Conservation (phyloP, 2,113 vertebrate genomes). For the Nannospalax galili region DNA sequence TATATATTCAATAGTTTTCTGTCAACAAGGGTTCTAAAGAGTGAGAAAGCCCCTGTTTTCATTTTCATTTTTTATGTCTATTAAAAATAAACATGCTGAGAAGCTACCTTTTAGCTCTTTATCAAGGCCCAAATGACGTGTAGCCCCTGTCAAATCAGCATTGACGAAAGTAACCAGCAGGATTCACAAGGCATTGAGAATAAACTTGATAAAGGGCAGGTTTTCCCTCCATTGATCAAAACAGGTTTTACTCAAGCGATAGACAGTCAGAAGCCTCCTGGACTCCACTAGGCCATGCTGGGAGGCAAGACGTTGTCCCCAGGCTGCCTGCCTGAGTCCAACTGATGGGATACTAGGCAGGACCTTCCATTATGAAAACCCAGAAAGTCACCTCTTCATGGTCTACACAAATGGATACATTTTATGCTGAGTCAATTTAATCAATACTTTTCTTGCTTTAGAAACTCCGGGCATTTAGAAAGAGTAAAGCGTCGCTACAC, state of each 20-base stretch:
- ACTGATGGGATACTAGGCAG: neutral
- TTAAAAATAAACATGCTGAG: constrained; percentile 87
- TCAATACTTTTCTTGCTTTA: constrained; percentile 65
- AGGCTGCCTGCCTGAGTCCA: neutral
- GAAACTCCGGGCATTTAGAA: constrained; percentile 57
- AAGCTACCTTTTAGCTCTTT: constrained; percentile 74
- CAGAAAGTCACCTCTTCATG: neutral
- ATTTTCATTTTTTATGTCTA: constrained; percentile 84
- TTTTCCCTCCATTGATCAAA: constrained; percentile 74
- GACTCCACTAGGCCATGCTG: neutral
- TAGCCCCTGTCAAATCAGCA: constrained; percentile 67
- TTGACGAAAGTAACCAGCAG: constrained; percentile 67
- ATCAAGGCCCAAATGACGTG: constrained; percentile 74
- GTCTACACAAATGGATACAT: neutral
- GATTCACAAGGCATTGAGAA: constrained; percentile 73
- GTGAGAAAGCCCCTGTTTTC: constrained; percentile 58
- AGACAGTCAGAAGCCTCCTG: neutral
- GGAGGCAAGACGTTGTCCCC: neutral
- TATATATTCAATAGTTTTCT: constrained; percentile 28
- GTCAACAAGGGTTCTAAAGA: constrained; percentile 60
- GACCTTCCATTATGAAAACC: neutral
- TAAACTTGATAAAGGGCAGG: constrained; percentile 67
- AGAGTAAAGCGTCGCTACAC: neutral
- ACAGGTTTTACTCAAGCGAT: neutral
- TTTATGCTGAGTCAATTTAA: constrained; percentile 73